Conservation (phyloP, 2,888 invertebrate genomes). For the Caenorhabditis sp. region DNA sequence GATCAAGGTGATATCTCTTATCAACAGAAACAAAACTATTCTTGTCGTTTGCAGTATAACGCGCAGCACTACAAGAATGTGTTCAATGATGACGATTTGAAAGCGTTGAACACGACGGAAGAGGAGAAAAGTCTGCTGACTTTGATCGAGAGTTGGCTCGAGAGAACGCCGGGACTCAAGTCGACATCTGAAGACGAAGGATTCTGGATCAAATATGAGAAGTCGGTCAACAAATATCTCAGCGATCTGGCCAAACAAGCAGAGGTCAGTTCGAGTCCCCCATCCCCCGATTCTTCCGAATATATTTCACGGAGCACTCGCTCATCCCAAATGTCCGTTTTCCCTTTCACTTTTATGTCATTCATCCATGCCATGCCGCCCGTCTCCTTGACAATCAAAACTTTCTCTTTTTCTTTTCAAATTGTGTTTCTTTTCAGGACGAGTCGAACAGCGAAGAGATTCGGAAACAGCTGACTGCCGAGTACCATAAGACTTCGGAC, state of each 20-base stretch:
- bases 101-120: constrained; percentile 85
- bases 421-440: too few relatives aligned
- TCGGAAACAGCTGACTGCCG: constrained; percentile 71
- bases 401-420: neutral
- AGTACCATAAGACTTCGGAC: constrained; percentile 86
- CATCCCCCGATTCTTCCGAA: neutral
- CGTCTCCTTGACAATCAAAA: too few relatives aligned
- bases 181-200: constrained; percentile 86
- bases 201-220: constrained; percentile 94
- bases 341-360: too few relatives aligned
- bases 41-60: constrained; percentile 90
- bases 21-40: too few relatives aligned
- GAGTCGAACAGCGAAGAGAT: constrained; percentile 86
- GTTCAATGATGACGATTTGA: constrained; percentile 64
- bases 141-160: constrained; percentile 88
- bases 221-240: constrained; percentile 86
- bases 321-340: neutral
- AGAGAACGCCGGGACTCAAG: constrained; percentile 94
- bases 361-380: too few relatives aligned
- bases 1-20: constrained; percentile 67
- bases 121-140: constrained; percentile 91
- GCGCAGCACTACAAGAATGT: constrained; percentile 88
- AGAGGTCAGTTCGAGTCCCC: constrained; percentile 68
- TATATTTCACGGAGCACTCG: too few relatives aligned
- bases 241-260: constrained; percentile 83